phyloP scores from a whole-genome alignment of 1,140 invertebrate species.

The Camponotus floridanus region DNA sequence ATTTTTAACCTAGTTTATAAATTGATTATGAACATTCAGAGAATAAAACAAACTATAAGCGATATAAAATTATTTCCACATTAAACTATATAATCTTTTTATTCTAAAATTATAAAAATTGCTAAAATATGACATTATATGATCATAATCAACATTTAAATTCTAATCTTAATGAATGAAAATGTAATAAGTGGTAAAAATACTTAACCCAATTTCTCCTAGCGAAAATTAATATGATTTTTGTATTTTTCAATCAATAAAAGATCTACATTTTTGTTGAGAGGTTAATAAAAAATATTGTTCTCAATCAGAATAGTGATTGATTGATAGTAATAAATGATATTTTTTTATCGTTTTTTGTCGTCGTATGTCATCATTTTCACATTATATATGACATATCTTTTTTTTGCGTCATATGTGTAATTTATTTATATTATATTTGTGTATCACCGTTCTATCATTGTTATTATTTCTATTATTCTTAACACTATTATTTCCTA shows the following conservation, averaged over 20 bases:
- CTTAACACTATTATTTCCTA: conserved; percentile 19
- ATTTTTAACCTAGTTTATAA: neutral
- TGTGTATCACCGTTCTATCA: neutral
- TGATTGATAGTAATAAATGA: neutral
- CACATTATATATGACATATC: neutral
- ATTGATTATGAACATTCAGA: neutral
- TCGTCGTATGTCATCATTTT: no score
- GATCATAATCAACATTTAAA: neutral
- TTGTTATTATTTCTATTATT: no score
- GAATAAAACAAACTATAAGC: neutral
- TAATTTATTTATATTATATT: conserved; percentile 10
- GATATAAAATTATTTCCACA: neutral
- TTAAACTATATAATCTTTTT: conserved; percentile 42
- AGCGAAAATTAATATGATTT: neutral
- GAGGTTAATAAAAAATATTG: neutral
- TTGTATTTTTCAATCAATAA: neutral
- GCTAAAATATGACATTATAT: neutral
- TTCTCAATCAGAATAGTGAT: neutral
- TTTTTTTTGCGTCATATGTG: neutral
- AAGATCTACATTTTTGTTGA: neutral
- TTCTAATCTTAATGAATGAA: conserved; percentile 20
- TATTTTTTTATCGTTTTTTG: neutral
- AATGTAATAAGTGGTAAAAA: neutral
- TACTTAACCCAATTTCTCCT: no score
- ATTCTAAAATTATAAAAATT: conserved; percentile 1